A percentile compares a stretch with the other conserved stretches of the same genome.
Conservation (phyloP, 37 sponge, comb jelly and placozoan species). For the Cliona cf. orientalis region DNA sequence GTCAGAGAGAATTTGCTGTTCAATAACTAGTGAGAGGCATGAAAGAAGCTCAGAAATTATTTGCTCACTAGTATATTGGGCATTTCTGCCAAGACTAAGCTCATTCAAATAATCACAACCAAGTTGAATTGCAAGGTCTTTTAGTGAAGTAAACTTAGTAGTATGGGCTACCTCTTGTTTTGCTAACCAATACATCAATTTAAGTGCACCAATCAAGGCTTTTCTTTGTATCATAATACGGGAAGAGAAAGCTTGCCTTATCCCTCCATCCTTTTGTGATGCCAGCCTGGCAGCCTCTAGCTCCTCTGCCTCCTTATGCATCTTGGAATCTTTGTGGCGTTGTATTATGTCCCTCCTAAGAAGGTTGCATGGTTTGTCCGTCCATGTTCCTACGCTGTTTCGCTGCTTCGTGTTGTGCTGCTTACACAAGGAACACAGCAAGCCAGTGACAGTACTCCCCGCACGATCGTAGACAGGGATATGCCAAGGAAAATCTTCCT, state of each 20-base stretch:
- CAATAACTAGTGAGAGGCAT: constrained; percentile 36
- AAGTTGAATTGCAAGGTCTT: constrained; percentile 23
- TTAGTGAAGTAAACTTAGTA: constrained; percentile 43
- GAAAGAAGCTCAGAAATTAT: constrained; percentile 38
- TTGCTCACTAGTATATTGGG: constrained; percentile 37
- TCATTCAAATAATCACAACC: constrained; percentile 37
- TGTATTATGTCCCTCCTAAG: constrained; percentile 23
- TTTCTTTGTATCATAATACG: not conserved
- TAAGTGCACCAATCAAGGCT: constrained; percentile 14
- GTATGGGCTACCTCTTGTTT: constrained; percentile 44
- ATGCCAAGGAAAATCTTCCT: constrained; percentile 9
- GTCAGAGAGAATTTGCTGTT: constrained; percentile 27
- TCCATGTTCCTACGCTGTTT: constrained; percentile 33
- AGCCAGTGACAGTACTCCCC: constrained; percentile 3
- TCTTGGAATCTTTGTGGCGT: constrained; percentile 36
- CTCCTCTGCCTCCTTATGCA: constrained; percentile 28
- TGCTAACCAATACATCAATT: constrained; percentile 61
- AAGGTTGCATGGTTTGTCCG: constrained; percentile 26
- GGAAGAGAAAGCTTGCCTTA: constrained; percentile 19
- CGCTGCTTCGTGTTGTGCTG: constrained; percentile 9
- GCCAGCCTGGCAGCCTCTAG: constrained; percentile 13
- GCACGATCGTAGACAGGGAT: constrained; percentile 11
- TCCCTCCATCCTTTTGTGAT: constrained; percentile 16
- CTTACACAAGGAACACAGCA: constrained; percentile 27
- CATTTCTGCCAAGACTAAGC: constrained; percentile 27